These are phyloP conservation scores for Psephotus haematonotus DNA, from an alignment of 2,113 vertebrate species.

Conservation along the genomic window DNA sequence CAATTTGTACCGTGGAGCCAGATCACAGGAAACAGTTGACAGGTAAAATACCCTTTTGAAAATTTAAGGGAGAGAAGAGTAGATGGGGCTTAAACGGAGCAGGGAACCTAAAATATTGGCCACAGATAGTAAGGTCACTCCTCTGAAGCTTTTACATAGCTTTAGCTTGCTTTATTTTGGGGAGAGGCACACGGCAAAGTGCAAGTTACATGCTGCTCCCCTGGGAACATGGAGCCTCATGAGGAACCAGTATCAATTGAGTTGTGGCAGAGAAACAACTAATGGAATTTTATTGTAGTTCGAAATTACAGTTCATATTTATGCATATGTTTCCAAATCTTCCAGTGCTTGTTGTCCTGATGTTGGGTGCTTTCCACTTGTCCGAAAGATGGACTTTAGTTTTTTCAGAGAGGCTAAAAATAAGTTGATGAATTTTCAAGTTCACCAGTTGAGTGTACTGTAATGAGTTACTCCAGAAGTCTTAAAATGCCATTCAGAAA, in stretches of 20 bases:
- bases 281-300: neutral
- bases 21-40: constrained; percentile 65
- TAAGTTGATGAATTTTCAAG: neutral
- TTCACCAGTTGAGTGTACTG: neutral
- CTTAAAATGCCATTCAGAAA: neutral
- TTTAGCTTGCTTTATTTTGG: neutral
- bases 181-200: neutral
- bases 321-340: accelerated
- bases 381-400: neutral
- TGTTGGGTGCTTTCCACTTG: neutral
- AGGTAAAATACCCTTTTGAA: constrained; percentile 61
- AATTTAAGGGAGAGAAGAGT: constrained; percentile 15
- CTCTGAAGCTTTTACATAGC: neutral
- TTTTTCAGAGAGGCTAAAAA: neutral
- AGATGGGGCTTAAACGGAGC: neutral
- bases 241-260: neutral
- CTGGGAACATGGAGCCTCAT: neutral
- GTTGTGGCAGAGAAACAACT: neutral
- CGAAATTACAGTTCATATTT: neutral
- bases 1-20: constrained; percentile 67
- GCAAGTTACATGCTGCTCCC: neutral
- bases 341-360: neutral
- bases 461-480: neutral
- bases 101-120: neutral
- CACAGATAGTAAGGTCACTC: neutral